Conservation (phyloP, 2,888 invertebrate genomes). For the Crocallis elinguaria region DNA sequence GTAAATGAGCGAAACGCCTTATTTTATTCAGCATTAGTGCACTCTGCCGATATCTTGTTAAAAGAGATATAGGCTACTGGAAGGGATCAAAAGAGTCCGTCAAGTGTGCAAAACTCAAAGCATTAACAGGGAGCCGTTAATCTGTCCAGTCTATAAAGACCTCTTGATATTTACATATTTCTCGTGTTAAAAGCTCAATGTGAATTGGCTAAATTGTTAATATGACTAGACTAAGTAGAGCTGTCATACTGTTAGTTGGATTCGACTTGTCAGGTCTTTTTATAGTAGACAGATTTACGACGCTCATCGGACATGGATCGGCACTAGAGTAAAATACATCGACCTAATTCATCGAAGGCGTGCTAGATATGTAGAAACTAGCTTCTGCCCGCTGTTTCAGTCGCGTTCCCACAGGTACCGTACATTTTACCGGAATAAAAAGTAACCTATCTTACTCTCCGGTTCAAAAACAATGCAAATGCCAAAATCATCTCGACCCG, state of each 20-base stretch:
- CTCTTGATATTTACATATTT: slow-evolving; percentile 24
- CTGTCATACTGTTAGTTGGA: background rate
- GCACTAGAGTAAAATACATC: slow-evolving; percentile 61
- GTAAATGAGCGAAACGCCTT: too few relatives aligned
- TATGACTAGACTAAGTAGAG: slow-evolving; percentile 33
- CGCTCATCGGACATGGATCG: slow-evolving; percentile 62
- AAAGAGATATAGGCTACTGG: slow-evolving; percentile 44
- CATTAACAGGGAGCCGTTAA: slow-evolving; percentile 52
- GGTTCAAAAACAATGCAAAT: too few relatives aligned
- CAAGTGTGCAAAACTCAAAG: slow-evolving; percentile 57
- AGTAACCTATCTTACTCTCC: too few relatives aligned
- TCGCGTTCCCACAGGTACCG: too few relatives aligned
- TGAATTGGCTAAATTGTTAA: slow-evolving; percentile 43
- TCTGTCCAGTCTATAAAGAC: slow-evolving; percentile 44
- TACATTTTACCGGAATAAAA: too few relatives aligned
- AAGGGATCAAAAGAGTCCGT: slow-evolving; percentile 65
- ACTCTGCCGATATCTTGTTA: slow-evolving; percentile 16
- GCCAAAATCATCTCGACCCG: too few relatives aligned
- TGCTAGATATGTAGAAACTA: background rate
- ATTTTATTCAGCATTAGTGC: slow-evolving; percentile 1
- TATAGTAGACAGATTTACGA: slow-evolving; percentile 42
- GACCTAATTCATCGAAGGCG: slow-evolving; percentile 43
- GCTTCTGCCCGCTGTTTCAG: too few relatives aligned
- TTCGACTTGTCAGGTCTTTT: slow-evolving; percentile 23
- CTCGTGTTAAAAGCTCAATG: slow-evolving; percentile 24